Conservation (phyloP, 2,888 invertebrate genomes). For the Escarpia spicata region DNA sequence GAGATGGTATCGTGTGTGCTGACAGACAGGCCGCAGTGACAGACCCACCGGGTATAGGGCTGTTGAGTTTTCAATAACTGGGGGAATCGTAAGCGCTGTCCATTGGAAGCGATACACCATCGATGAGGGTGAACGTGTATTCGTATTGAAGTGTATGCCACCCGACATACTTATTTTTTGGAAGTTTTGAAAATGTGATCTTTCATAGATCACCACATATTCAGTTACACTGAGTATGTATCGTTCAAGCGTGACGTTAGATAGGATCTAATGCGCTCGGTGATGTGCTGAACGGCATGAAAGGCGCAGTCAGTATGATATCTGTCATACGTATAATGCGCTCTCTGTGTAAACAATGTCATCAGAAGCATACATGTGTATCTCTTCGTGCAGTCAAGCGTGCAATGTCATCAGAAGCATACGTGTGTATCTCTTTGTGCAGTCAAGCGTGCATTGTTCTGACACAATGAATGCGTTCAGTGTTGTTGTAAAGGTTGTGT, state of each 20-base stretch:
- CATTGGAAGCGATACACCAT: not conserved
- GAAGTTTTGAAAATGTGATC: too few relatives aligned
- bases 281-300: not conserved
- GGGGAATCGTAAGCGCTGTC: not conserved
- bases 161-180: too few relatives aligned
- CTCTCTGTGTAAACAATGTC: not conserved
- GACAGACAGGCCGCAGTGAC: not conserved
- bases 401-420: not conserved
- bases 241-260: not conserved
- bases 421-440: not conserved
- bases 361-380: not conserved
- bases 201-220: too few relatives aligned
- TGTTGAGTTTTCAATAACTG: not conserved
- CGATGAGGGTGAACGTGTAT: not conserved
- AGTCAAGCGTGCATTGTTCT: not conserved
- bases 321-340: not conserved
- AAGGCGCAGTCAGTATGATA: not conserved
- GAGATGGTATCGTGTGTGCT: not conserved
- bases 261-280: not conserved
- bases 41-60: not conserved
- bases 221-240: too few relatives aligned
- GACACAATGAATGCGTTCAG: not conserved
- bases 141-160: too few relatives aligned
- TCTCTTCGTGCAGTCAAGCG: not conserved
- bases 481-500: not conserved